A percentile compares a stretch with the other conserved stretches of the same genome.
Evolutionary conservation across 2,888 invertebrate genomes (phyloP).

Genomic region (Mimumesa dahlbomi): DNA sequence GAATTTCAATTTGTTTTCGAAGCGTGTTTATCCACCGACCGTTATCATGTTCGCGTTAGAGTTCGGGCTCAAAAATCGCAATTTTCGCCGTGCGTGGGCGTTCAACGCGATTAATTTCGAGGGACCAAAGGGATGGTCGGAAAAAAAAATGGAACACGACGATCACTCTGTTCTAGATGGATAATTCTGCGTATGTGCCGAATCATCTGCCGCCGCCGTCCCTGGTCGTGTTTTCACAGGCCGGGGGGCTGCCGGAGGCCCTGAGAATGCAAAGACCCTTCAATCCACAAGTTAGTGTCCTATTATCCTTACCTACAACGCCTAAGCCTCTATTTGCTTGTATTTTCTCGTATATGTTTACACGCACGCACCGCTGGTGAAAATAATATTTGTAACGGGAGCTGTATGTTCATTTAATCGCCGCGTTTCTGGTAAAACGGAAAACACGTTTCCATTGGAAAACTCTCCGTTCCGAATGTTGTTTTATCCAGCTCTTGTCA

Average conservation of each 20-base stretch:
- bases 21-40: not conserved
- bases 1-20: not conserved
- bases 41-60: not conserved
- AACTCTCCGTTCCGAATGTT: not conserved
- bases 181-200: conserved; percentile 88
- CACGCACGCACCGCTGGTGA: conserved; percentile 4
- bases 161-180: conserved; percentile 83
- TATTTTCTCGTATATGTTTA: conserved; percentile 8
- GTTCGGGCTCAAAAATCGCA: not conserved
- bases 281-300: conserved; percentile 85
- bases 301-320: conserved; percentile 58
- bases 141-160: conserved; percentile 41
- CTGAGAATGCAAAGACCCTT: conserved; percentile 89
- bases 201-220: conserved; percentile 88
- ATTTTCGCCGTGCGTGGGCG: not conserved
- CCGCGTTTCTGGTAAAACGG: too few relatives aligned
- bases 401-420: not conserved
- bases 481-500: not conserved
- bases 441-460: too few relatives aligned
- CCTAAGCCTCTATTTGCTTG: conserved; percentile 41
- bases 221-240: conserved; percentile 88
- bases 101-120: not conserved
- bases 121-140: too few relatives aligned
- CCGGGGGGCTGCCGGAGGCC: conserved; percentile 88
- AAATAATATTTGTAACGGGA: conserved; percentile 37